Evolutionary conservation across 2,113 vertebrate species (phyloP).

Genomic region (Donacobius atricapilla): DNA sequence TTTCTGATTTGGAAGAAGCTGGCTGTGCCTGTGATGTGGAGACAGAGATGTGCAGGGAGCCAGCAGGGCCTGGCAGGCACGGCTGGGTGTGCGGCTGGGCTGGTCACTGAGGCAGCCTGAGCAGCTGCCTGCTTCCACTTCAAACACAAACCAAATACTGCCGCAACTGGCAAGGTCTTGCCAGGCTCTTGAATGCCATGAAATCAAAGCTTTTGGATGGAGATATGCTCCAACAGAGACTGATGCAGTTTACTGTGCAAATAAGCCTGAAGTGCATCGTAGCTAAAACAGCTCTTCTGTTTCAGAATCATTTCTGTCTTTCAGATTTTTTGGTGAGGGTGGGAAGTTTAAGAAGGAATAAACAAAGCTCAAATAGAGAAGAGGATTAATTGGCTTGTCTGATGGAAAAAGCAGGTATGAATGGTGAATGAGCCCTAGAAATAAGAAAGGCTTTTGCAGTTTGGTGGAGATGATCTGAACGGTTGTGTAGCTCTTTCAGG

Average conservation of each 20-base stretch:
- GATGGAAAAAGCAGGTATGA: not conserved
- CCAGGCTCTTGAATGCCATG: not conserved
- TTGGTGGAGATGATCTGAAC: not conserved
- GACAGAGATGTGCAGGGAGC: not conserved
- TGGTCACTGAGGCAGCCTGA: not conserved
- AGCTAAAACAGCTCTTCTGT: not conserved
- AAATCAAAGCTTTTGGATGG: not conserved
- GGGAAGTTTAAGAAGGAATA: not conserved
- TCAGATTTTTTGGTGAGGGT: not conserved
- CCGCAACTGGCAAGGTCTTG: not conserved
- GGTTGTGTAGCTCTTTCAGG: not conserved
- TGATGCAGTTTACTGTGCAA: not conserved
- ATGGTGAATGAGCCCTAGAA: not conserved
- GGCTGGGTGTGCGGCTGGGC: not conserved
- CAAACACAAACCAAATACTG: not conserved
- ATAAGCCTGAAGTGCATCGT: not conserved
- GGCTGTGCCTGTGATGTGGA: not conserved
- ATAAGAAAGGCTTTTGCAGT: not conserved
- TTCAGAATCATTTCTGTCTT: not conserved
- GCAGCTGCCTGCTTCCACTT: not conserved
- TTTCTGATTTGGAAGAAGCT: not conserved
- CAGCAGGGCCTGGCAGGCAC: not conserved
- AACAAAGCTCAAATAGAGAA: not conserved
- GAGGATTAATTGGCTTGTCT: not conserved
- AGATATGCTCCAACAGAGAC: not conserved